Evolutionary conservation across 2,113 vertebrate genomes (phyloP).

Genomic region (cattle (Bos taurus)): DNA sequence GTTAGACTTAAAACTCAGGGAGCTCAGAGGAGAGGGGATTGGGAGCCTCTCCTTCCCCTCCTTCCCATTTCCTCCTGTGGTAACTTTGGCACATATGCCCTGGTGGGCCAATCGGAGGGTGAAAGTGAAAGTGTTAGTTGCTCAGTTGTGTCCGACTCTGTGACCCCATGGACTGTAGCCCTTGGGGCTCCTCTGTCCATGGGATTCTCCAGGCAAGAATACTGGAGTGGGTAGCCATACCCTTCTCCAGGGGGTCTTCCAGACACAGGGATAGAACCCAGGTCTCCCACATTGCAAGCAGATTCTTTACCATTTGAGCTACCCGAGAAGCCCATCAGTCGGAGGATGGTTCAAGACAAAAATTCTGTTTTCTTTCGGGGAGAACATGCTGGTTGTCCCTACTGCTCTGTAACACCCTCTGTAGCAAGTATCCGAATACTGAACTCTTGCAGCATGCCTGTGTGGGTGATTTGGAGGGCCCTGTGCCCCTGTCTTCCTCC

Average conservation of each 20-base stretch:
- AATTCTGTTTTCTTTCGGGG: neutral
- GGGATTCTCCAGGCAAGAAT: neutral
- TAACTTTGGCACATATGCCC: neutral
- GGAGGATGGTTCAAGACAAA: neutral
- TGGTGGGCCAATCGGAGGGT: too few relatives aligned
- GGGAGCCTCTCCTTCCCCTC: too few relatives aligned
- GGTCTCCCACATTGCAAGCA: neutral
- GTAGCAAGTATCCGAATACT: too few relatives aligned
- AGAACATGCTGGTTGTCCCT: neutral
- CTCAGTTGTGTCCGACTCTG: neutral
- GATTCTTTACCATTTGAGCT: neutral
- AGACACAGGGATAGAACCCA: neutral
- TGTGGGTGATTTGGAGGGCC: neutral
- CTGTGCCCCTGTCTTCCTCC: too few relatives aligned
- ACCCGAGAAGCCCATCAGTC: neutral
- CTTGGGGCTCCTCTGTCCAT: neutral
- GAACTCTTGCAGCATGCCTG: rapidly evolving
- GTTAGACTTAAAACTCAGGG: neutral
- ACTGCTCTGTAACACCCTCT: neutral
- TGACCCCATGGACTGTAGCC: neutral
- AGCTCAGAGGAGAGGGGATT: neutral
- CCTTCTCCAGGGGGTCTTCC: neutral
- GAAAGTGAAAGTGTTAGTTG: neutral
- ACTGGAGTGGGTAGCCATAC: neutral
- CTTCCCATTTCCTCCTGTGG: rapidly evolving